These are phyloP conservation scores for Eristalis arbustorum DNA, from an alignment of 2,888 invertebrate species.

Conservation along the genomic window DNA sequence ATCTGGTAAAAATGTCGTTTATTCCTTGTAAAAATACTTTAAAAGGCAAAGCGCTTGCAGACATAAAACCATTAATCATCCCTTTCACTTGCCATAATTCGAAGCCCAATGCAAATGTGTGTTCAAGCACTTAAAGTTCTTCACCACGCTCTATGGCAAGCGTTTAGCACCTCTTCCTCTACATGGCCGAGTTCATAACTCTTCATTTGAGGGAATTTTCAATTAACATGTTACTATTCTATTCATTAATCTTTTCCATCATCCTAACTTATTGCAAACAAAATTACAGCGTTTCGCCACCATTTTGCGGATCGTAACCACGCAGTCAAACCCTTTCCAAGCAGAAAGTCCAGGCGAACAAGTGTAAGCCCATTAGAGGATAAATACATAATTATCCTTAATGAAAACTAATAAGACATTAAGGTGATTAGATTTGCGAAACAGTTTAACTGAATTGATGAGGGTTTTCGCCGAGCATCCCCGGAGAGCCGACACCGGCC, in stretches of 20 bases:
- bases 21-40: too few relatives aligned
- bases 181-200: not conserved
- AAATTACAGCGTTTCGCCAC: not conserved
- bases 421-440: slow-evolving; percentile 47
- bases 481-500: not conserved
- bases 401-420: slow-evolving; percentile 55
- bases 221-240: not conserved
- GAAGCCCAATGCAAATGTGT: not conserved
- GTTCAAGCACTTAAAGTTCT: not conserved
- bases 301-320: not conserved
- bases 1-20: too few relatives aligned
- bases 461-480: slow-evolving; percentile 17
- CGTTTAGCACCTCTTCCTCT: not conserved
- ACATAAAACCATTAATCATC: too few relatives aligned
- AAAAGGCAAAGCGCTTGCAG: too few relatives aligned
- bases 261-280: not conserved
- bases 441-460: slow-evolving; percentile 49
- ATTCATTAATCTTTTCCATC: not conserved
- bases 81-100: not conserved
- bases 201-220: not conserved
- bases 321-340: not conserved
- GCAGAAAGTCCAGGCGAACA: not conserved
- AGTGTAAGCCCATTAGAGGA: slow-evolving; percentile 40
- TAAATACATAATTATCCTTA: slow-evolving; percentile 56
- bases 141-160: not conserved